phyloP scores from a whole-genome alignment of 2,888 invertebrate genomes.

The Hydriomena furcata region DNA sequence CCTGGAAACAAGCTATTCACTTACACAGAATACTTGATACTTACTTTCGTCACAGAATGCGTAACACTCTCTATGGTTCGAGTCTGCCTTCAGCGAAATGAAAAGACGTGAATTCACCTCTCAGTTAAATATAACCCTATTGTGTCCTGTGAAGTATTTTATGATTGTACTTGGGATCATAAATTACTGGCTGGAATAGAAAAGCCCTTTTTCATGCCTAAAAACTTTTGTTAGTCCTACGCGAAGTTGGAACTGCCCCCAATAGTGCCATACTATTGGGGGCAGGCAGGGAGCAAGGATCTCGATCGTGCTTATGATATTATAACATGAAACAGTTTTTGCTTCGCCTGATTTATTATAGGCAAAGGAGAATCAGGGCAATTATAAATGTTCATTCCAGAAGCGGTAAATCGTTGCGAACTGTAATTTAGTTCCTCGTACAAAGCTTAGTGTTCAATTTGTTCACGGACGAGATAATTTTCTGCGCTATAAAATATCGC shows the following conservation, averaged over 20 bases:
- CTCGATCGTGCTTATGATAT: no score
- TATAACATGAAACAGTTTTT: not conserved
- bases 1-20: conserved; percentile 18
- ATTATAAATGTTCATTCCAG: conserved; percentile 30
- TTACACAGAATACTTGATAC: conserved; percentile 9
- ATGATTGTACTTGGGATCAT: not conserved
- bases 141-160: conserved; percentile 2
- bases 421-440: conserved; percentile 43
- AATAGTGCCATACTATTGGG: no score
- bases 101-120: conserved; percentile 10
- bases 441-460: conserved; percentile 44
- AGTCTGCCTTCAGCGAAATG: conserved; percentile 9
- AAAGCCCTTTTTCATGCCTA: not conserved
- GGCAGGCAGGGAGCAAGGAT: not conserved
- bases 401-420: conserved; percentile 39
- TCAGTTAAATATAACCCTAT: conserved; percentile 6
- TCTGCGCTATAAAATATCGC: conserved; percentile 56
- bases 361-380: conserved; percentile 18
- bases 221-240: not conserved
- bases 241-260: no score
- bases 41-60: conserved; percentile 8
- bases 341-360: conserved; percentile 18
- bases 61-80: not conserved
- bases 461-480: conserved; percentile 62
- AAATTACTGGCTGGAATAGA: conserved; percentile 1